Evolutionary conservation across 2,113 vertebrate genomes (phyloP).

Genomic region (Bothrops jararaca): DNA sequence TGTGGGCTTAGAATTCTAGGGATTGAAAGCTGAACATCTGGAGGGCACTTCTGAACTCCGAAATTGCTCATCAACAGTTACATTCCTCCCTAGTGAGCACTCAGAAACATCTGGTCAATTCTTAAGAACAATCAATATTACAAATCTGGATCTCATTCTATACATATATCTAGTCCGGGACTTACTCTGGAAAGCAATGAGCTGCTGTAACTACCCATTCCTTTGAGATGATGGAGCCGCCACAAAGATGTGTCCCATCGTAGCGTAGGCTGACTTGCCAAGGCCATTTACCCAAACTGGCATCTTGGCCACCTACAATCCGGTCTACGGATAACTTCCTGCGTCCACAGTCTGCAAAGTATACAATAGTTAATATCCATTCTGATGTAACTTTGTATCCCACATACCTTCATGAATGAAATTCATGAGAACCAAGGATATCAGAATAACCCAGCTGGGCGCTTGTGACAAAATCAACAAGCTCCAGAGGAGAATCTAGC

Average conservation of each 20-base stretch:
- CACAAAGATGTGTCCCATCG: constrained; percentile 82
- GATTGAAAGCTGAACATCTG: neutral
- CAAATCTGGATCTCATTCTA: neutral
- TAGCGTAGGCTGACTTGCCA: constrained; percentile 91
- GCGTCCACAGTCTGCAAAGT: constrained; percentile 78
- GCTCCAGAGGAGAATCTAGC: neutral
- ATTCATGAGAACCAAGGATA: neutral
- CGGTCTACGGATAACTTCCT: constrained; percentile 81
- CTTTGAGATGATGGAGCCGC: constrained; percentile 83
- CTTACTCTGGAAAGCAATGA: constrained; percentile 89
- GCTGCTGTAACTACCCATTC: constrained; percentile 88
- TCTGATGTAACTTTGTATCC: neutral
- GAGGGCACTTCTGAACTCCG: neutral
- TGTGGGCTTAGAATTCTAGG: neutral
- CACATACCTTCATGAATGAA: neutral
- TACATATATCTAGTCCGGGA: neutral
- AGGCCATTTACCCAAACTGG: constrained; percentile 83
- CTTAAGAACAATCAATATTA: neutral
- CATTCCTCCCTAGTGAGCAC: neutral
- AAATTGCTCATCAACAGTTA: neutral
- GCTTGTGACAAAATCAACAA: neutral
- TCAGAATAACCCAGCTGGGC: neutral
- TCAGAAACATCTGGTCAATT: neutral
- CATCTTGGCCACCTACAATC: constrained; percentile 83
- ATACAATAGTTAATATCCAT: neutral